Conservation (phyloP, 2,888 invertebrate species). For the Drosophila gaucha region DNA sequence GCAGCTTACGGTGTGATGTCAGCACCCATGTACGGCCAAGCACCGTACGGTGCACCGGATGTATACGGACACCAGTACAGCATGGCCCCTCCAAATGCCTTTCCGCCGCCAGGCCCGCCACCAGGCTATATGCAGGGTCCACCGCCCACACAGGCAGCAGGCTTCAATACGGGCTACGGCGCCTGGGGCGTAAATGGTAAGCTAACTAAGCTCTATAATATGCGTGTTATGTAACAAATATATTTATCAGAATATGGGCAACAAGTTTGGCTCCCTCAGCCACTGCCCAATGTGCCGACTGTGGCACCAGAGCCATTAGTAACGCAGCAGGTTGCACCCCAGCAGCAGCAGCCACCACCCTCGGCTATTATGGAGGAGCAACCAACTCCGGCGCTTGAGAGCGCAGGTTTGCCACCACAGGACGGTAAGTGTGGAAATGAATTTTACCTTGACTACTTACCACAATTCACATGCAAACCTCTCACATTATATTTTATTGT, state of each 20-base stretch:
- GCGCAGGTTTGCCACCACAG: constrained; percentile 79
- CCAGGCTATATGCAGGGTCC: constrained; percentile 69
- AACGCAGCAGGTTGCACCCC: constrained; percentile 29
- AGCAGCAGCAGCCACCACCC: constrained; percentile 29
- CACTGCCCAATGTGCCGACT: constrained; percentile 50
- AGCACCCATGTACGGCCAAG: constrained; percentile 74
- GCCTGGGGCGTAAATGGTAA: constrained; percentile 80
- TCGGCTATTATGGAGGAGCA: constrained; percentile 54
- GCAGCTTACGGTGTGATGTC: constrained; percentile 72
- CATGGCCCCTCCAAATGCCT: constrained; percentile 70
- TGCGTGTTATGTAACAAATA: background rate
- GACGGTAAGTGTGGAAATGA: constrained; percentile 83
- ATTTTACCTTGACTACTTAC: constrained; percentile 49
- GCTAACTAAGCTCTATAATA: background rate
- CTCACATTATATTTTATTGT: constrained; percentile 73
- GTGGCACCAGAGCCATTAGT: constrained; percentile 35
- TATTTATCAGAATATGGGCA: constrained; percentile 67
- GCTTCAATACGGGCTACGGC: constrained; percentile 77
- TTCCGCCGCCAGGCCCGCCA: constrained; percentile 64
- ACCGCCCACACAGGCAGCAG: constrained; percentile 62
- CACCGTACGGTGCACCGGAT: constrained; percentile 68
- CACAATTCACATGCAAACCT: constrained; percentile 74
- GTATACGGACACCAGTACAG: constrained; percentile 75
- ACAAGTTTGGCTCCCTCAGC: constrained; percentile 75
- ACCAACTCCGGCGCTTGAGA: constrained; percentile 52